Evolutionary conservation across 2,888 invertebrate species (phyloP).

Genomic region (Gymnoscelis rufifasciata): DNA sequence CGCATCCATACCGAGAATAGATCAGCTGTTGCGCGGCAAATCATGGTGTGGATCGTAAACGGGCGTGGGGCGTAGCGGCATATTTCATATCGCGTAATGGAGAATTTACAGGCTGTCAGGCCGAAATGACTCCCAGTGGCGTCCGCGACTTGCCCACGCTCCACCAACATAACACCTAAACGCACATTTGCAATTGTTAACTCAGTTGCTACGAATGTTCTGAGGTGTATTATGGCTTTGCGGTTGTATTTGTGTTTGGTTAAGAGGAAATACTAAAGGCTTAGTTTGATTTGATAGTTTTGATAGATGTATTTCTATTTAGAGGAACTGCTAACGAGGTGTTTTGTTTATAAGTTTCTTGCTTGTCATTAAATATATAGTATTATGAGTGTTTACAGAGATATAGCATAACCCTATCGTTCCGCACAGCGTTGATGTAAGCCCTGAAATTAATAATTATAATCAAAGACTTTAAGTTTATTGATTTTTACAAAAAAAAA

Average conservation of each 20-base stretch:
- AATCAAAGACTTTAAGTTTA: too few relatives aligned
- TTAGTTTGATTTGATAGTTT: not conserved
- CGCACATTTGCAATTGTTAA: conserved; percentile 20
- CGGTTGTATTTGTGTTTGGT: not conserved
- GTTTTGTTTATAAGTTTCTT: too few relatives aligned
- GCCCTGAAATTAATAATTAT: too few relatives aligned
- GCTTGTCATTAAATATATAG: too few relatives aligned
- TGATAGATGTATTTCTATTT: too few relatives aligned
- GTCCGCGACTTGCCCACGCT: conserved; percentile 44
- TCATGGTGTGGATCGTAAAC: conserved; percentile 57
- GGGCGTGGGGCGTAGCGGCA: conserved; percentile 52
- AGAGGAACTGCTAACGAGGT: too few relatives aligned
- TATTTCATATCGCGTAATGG: conserved; percentile 79
- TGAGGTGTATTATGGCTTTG: not conserved
- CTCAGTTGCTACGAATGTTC: not conserved
- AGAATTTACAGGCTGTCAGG: conserved; percentile 79
- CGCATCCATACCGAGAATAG: conserved; percentile 23
- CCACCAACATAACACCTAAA: conserved; percentile 39
- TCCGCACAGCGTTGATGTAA: too few relatives aligned
- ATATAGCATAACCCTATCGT: too few relatives aligned
- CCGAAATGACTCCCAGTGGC: conserved; percentile 76
- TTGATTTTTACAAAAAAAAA: too few relatives aligned
- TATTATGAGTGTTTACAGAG: too few relatives aligned
- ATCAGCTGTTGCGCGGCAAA: conserved; percentile 47
- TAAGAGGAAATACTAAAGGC: too few relatives aligned